phyloP scores from a whole-genome alignment of 2,888 invertebrate species.

The Octodonta nipae region DNA sequence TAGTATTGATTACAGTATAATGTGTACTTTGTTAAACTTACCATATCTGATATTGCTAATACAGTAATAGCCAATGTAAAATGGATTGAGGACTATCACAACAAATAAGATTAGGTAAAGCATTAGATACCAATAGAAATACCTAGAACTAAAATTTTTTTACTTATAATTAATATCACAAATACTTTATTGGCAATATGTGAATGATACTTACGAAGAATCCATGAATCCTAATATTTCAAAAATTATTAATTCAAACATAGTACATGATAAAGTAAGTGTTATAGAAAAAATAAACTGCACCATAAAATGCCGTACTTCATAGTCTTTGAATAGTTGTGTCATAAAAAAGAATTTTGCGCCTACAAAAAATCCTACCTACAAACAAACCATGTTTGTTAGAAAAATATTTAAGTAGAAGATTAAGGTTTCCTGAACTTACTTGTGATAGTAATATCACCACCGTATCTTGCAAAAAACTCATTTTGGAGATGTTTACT shows the following conservation, averaged over 20 bases:
- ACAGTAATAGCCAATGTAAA: conserved; percentile 90
- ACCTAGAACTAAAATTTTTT: conserved; percentile 55
- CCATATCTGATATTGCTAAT: conserved; percentile 78
- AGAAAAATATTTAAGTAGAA: conserved; percentile 30
- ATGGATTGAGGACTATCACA: conserved; percentile 90
- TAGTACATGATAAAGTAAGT: conserved; percentile 90
- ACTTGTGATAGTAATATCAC: conserved; percentile 61
- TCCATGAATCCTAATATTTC: conserved; percentile 92
- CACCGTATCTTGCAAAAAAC: conserved; percentile 69
- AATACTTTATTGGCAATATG: too few relatives aligned
- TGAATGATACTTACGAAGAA: conserved; percentile 57
- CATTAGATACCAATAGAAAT: conserved; percentile 89
- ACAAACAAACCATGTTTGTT: conserved; percentile 16
- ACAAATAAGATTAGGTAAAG: conserved; percentile 82
- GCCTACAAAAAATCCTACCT: conserved; percentile 88
- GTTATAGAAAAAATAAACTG: conserved; percentile 92
- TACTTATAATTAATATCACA: conserved; percentile 13
- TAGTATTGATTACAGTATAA: conserved; percentile 2
- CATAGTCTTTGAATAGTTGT: conserved; percentile 91
- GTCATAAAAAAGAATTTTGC: conserved; percentile 98
- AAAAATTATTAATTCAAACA: conserved; percentile 99
- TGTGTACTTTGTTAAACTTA: conserved; percentile 34
- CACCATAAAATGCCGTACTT: conserved; percentile 86
- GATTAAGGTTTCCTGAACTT: conserved; percentile 5
- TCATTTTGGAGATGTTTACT: too few relatives aligned